Conservation (phyloP, 2,797 vertebrate species). For the Microcaecilia unicolor region DNA sequence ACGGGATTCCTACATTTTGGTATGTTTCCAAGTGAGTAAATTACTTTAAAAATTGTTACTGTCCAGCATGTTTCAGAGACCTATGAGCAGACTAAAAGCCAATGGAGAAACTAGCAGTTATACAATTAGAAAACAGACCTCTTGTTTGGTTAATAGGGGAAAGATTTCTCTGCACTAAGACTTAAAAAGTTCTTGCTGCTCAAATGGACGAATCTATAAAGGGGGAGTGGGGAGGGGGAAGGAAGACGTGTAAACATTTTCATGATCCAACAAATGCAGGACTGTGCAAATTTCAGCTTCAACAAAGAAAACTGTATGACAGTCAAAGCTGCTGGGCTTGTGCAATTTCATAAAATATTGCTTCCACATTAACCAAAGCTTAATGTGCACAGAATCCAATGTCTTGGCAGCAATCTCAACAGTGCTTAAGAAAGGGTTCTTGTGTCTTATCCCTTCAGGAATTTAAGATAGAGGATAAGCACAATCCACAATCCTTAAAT, state of each 20-base stretch:
- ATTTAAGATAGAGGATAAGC: too few relatives aligned
- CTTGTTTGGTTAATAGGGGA: too few relatives aligned
- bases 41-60: too few relatives aligned
- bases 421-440: not conserved
- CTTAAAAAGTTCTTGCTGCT: not conserved
- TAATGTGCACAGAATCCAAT: not conserved
- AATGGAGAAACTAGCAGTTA: too few relatives aligned
- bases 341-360: not conserved
- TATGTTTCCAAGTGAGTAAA: too few relatives aligned
- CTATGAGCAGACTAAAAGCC: too few relatives aligned
- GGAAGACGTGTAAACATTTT: too few relatives aligned
- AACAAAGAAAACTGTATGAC: not conserved
- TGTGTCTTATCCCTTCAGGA: not conserved
- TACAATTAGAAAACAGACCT: too few relatives aligned
- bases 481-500: too few relatives aligned
- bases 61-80: too few relatives aligned
- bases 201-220: not conserved
- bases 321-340: fast-evolving
- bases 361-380: not conserved
- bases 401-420: not conserved
- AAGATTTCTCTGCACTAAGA: constrained; percentile 24
- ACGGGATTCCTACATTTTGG: too few relatives aligned
- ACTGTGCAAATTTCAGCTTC: fast-evolving
- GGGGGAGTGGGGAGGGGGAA: too few relatives aligned
- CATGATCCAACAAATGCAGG: not conserved